Base-by-base conservation (phyloP, 2,113 vertebrate genomes). In the Apteryx owenii region DNA sequence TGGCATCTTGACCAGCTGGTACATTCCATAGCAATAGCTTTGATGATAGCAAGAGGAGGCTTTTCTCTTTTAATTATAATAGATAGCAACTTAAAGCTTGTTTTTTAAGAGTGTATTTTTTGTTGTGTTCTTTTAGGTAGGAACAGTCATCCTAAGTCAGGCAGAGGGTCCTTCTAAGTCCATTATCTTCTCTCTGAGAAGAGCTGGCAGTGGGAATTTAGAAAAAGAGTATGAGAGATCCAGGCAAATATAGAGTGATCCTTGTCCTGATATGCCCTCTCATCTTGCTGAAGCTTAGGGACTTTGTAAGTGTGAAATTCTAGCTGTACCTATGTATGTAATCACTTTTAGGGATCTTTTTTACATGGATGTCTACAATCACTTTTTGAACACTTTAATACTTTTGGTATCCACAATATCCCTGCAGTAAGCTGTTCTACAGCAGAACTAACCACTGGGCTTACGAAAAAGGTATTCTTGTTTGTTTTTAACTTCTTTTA, bases 1-100 rank as follows among this genome's bases (percentile, higher is more conserved):
- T 14, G 48, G 10, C n/a, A 36, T 21, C 75, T 62, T 70, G 23
- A 42, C 78, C 56, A 72, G 66, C 61, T 77, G 62, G 28, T 77
- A 58, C 40, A 12, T 28, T 81, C 88, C 65, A 31, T 13, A 54
- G 72, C 54, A 36, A 20, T 19, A 46, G 20, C 26, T 89, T 69
- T 69, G 51, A 21, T 48, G 31, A 60, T 36, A 66, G 38, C 26
- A 61, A 85, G 36, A 81, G 61, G 40, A 10, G 9, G 15, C 10
- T 80, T 89, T 87, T 89, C 84, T 89, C 9, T 65, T 91, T 82
- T 83, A 33, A 36, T 76, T 54, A 21, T 56, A 85, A 28, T 16
- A 88, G 54, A 29, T n/a, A 85, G 50, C 53, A 83, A 75, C 83
- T 94, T 85, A 85, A 80, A 80, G 18, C 58, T 94, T 94, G 56